Evolutionary conservation across 2,888 invertebrate genomes (phyloP).

Genomic region (Lysandra bellargus): DNA sequence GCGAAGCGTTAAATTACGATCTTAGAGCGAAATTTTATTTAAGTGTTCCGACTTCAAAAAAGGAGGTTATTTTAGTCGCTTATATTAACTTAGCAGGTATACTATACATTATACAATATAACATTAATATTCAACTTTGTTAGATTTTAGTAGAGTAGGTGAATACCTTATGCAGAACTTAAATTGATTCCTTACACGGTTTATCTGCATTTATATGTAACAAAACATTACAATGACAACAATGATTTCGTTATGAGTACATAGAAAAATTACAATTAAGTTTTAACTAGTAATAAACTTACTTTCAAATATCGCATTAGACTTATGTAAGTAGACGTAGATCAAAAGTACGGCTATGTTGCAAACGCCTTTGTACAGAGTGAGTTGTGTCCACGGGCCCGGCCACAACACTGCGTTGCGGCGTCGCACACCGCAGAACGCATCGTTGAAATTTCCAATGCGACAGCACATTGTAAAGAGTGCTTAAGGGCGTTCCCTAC

Average conservation of each 20-base stretch:
- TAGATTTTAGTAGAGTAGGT: neutral
- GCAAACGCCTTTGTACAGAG: neutral
- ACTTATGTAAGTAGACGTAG: slow-evolving; percentile 1
- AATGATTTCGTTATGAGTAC: neutral
- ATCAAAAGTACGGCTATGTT: neutral
- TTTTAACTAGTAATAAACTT: neutral
- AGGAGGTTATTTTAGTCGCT: too few species aligned
- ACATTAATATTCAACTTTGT: too few species aligned
- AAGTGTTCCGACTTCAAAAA: too few species aligned
- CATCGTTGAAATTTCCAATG: too few species aligned
- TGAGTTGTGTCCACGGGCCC: neutral
- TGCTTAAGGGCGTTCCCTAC: too few species aligned
- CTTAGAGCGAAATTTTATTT: too few species aligned
- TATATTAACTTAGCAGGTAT: too few species aligned
- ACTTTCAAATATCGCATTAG: slow-evolving; percentile 26
- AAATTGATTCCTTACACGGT: neutral
- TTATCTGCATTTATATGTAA: neutral
- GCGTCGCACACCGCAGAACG: too few species aligned
- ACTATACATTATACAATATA: too few species aligned
- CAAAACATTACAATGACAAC: neutral
- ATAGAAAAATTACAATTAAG: neutral
- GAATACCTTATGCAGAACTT: neutral
- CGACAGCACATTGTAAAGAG: too few species aligned
- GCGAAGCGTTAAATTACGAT: too few species aligned
- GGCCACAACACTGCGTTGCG: too few species aligned